Evolutionary conservation across 2,888 invertebrate species (phyloP).

Genomic region (Callyntrura guangdongensis): DNA sequence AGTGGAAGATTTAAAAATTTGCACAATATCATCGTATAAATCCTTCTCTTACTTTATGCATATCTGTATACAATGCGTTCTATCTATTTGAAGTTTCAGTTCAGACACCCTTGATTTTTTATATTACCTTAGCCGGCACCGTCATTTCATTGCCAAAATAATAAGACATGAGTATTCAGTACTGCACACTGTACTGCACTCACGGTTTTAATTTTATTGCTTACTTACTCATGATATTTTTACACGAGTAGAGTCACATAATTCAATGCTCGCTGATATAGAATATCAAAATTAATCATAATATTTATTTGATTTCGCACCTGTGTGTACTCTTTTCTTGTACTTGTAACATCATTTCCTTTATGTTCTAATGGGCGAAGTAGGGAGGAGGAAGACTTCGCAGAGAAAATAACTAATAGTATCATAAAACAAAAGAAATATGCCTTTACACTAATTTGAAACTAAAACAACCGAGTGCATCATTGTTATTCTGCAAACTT

Average conservation of each 20-base stretch:
- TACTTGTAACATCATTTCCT: not conserved
- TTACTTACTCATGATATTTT: too few relatives aligned
- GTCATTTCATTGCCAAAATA: slow-evolving; percentile 12
- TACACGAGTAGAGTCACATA: too few relatives aligned
- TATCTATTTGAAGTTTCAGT: too few relatives aligned
- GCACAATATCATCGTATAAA: not conserved
- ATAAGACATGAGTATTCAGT: slow-evolving; percentile 14
- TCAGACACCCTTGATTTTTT: too few relatives aligned
- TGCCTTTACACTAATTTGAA: slow-evolving; percentile 4
- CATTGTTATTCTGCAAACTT: not conserved
- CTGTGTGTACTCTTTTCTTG: not conserved
- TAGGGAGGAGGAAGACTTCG: slow-evolving; percentile 62
- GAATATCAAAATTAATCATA: not conserved
- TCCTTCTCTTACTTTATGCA: not conserved
- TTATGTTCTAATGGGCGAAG: not conserved
- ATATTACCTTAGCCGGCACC: not conserved
- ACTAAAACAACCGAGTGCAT: slow-evolving; percentile 34
- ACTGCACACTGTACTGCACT: too few relatives aligned
- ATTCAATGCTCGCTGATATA: not conserved
- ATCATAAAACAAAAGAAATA: slow-evolving; percentile 32
- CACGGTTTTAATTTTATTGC: not conserved
- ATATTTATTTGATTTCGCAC: not conserved
- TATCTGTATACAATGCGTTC: not conserved
- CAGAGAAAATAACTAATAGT: not conserved
- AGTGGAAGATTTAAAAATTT: not conserved